Evolutionary conservation across 2,888 invertebrate species (phyloP).

Genomic region (Synanthedon vespiformis): DNA sequence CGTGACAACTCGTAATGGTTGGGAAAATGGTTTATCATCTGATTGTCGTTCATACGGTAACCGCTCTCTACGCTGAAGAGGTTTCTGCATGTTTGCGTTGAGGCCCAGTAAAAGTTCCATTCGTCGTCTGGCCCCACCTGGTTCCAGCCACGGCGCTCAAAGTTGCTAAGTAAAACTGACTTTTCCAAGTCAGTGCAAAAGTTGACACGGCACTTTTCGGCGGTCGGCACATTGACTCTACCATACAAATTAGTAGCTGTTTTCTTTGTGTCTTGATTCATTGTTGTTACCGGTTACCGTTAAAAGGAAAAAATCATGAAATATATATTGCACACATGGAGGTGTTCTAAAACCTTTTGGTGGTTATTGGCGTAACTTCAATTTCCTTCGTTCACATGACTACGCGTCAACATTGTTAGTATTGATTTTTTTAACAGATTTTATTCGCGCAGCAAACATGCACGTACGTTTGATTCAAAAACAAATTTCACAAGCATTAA

Average conservation of each 20-base stretch:
- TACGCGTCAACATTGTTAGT: slow-evolving; percentile 42
- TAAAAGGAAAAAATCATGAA: slow-evolving; percentile 9
- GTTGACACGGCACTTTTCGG: slow-evolving; percentile 68
- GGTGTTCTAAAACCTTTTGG: slow-evolving; percentile 32
- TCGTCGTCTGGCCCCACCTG: slow-evolving; percentile 85
- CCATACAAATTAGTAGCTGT: slow-evolving; percentile 53
- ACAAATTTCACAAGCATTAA: too few relatives aligned
- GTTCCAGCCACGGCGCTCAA: slow-evolving; percentile 87
- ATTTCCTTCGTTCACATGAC: slow-evolving; percentile 42
- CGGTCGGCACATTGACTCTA: slow-evolving; percentile 40
- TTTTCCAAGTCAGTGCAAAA: slow-evolving; percentile 87
- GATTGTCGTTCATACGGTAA: slow-evolving; percentile 87
- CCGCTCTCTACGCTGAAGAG: slow-evolving; percentile 90
- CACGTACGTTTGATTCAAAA: background rate
- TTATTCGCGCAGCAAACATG: background rate
- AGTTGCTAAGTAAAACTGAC: slow-evolving; percentile 87
- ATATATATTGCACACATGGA: slow-evolving; percentile 34
- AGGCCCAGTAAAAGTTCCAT: slow-evolving; percentile 94
- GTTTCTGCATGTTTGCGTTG: slow-evolving; percentile 83
- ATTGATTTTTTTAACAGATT: slow-evolving; percentile 34
- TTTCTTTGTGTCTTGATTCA: slow-evolving; percentile 48
- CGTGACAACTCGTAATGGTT: slow-evolving; percentile 94
- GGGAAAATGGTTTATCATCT: slow-evolving; percentile 91
- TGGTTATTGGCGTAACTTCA: slow-evolving; percentile 34
- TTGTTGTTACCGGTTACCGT: slow-evolving; percentile 6